Base-by-base conservation (phyloP, 1,140 invertebrate species). In the Calliphora vicina region DNA sequence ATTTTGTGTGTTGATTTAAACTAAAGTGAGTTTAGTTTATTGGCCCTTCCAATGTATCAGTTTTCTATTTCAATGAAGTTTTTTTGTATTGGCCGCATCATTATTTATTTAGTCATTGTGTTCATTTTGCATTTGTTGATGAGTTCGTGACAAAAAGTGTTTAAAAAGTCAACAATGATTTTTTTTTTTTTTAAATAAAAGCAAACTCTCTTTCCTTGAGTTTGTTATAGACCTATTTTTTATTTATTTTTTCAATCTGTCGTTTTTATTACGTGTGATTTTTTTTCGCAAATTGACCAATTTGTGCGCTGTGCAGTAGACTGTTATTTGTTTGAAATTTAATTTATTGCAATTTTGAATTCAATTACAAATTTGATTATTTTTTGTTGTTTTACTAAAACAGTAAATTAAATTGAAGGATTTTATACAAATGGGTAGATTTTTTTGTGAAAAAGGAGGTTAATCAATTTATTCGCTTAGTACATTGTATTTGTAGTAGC, bases 131-230 rank as follows among this genome's bases (percentile, higher is more conserved):
- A 78, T 85, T 85, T 85, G 84, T 82, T 85, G 84, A 85, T 81
- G 81, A 82, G 86, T 89, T 89, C 88, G 88, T 89, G 88, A 89
- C 88, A 87, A 89, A 89, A 89, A 87, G 88, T 89, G 88, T 89
- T 89, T 89, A 87, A 89, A 89, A 87, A 67, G 86, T 88, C 89
- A 89, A 89, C 87, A 88, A 43, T 15, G 26, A 74, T 67, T 67
- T 23, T 67, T 9, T 67, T 0, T 23, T 3, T 35, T 35, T 35
- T 35, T 35, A 5, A 35, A 10, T 5, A 35, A 35, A 35, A 67
- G n/a, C n/a, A 67, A 67, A 67, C 20, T 67, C 50, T 57, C n/a
- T n/a, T 67, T 23, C 23, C 61, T 23, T 57, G 15, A 15, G 50
- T 57, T 57, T 67, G 25, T 20, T 67, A 23, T 20, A 23, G 61